phyloP scores from a whole-genome alignment of 2,888 invertebrate species.

The Agrotis exclamationis region DNA sequence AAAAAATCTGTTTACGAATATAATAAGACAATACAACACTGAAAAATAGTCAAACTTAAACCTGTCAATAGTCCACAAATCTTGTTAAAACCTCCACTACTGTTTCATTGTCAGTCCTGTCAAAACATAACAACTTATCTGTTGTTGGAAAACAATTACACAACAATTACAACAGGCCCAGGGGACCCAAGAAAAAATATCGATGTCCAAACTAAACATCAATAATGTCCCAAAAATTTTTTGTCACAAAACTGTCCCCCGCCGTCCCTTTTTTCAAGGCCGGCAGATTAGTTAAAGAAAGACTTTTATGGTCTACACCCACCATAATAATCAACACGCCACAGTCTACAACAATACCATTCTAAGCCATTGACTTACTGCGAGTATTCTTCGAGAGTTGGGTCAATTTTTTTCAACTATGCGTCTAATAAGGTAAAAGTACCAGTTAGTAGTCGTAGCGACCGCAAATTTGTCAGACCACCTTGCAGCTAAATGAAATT shows the following conservation, averaged over 20 bases:
- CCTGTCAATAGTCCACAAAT: slow-evolving; percentile 67
- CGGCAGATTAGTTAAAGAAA: slow-evolving; percentile 67
- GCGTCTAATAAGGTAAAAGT: slow-evolving; percentile 75
- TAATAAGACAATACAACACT: slow-evolving; percentile 11
- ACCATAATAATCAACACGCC: slow-evolving; percentile 63
- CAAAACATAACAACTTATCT: slow-evolving; percentile 79
- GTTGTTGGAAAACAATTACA: slow-evolving; percentile 82
- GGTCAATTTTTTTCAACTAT: slow-evolving; percentile 65
- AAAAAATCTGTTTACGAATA: slow-evolving; percentile 2
- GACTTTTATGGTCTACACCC: slow-evolving; percentile 63
- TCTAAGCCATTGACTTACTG: slow-evolving; percentile 55
- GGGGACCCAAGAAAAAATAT: slow-evolving; percentile 64
- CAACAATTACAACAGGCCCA: slow-evolving; percentile 76
- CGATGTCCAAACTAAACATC: slow-evolving; percentile 67
- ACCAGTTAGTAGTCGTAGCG: slow-evolving; percentile 76
- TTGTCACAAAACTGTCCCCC: slow-evolving; percentile 58
- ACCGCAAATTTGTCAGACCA: slow-evolving; percentile 91
- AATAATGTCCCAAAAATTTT: slow-evolving; percentile 61
- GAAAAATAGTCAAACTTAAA: slow-evolving; percentile 29
- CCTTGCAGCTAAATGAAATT: slow-evolving; percentile 89
- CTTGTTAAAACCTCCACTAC: slow-evolving; percentile 67
- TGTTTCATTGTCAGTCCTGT: slow-evolving; percentile 72
- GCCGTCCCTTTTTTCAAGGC: slow-evolving; percentile 62
- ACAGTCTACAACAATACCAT: slow-evolving; percentile 67
- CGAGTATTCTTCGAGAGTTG: slow-evolving; percentile 55